Percentiles rank a stretch among this genome's conserved stretches.
phyloP scores from a whole-genome alignment of 2,888 invertebrate species.

The Tupiocoris notatus region DNA sequence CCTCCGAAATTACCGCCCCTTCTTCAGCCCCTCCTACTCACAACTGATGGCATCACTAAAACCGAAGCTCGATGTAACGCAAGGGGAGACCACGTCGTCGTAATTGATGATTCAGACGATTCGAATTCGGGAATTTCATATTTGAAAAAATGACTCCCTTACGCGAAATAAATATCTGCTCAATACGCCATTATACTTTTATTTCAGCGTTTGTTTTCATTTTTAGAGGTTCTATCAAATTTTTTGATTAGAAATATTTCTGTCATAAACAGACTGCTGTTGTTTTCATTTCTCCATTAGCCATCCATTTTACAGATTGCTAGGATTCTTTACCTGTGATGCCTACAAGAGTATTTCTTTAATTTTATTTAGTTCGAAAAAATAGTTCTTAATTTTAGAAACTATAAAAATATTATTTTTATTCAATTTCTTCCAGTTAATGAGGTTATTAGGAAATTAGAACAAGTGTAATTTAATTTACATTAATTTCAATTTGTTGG shows the following conservation, averaged over 20 bases:
- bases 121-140: slow-evolving; percentile 6
- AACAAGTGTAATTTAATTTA: no score
- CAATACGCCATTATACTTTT: not conserved
- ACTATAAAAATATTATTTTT: no score
- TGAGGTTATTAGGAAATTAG: no score
- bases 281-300: no score
- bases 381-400: no score
- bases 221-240: not conserved
- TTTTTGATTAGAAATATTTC: not conserved
- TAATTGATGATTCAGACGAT: slow-evolving; percentile 29
- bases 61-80: no score
- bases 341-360: not conserved
- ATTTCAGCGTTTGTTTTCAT: not conserved
- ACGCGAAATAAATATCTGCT: not conserved
- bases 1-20: not conserved
- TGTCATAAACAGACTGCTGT: no score
- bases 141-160: not conserved
- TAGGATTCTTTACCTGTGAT: not conserved
- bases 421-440: no score
- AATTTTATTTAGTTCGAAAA: no score
- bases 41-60: not conserved
- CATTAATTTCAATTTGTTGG: no score
- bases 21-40: not conserved
- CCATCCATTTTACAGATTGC: not conserved
- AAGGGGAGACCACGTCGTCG: not conserved